A percentile compares a stretch with the other conserved stretches of the same genome.
phyloP scores from a whole-genome alignment of 2,113 vertebrate genomes.

The Anoplopoma fimbria region DNA sequence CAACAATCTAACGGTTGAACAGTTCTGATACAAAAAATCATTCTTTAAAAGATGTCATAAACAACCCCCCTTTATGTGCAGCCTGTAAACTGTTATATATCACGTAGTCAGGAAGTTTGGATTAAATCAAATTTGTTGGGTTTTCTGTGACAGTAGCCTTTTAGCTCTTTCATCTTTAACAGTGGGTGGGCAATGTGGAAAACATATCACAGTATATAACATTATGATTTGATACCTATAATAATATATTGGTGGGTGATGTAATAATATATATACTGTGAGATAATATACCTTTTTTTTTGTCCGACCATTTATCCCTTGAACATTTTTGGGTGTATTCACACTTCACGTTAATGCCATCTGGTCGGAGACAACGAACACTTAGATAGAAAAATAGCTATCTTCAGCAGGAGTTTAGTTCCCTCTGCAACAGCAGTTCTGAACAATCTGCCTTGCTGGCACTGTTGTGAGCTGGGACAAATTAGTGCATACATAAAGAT shows the following conservation, averaged over 20 bases:
- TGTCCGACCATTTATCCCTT: not conserved
- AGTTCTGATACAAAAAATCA: conserved; percentile 33
- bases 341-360: not conserved
- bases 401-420: no score
- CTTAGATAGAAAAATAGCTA: no score
- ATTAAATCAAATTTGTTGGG: not conserved
- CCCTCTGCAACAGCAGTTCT: no score
- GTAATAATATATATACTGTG: not conserved
- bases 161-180: not conserved
- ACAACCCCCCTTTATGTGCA: not conserved
- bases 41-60: not conserved
- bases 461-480: no score
- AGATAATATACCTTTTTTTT: not conserved
- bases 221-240: not conserved
- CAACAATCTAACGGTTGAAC: conserved; percentile 37
- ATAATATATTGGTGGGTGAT: not conserved
- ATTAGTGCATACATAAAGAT: no score
- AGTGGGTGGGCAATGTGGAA: not conserved
- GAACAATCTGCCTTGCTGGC: no score
- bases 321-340: not conserved
- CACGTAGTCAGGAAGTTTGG: not conserved
- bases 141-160: not conserved
- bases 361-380: no score
- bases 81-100: conserved; percentile 1
- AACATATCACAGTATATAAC: not conserved